Conservation (phyloP, 2,888 invertebrate genomes). For the Deilephila porcellus region DNA sequence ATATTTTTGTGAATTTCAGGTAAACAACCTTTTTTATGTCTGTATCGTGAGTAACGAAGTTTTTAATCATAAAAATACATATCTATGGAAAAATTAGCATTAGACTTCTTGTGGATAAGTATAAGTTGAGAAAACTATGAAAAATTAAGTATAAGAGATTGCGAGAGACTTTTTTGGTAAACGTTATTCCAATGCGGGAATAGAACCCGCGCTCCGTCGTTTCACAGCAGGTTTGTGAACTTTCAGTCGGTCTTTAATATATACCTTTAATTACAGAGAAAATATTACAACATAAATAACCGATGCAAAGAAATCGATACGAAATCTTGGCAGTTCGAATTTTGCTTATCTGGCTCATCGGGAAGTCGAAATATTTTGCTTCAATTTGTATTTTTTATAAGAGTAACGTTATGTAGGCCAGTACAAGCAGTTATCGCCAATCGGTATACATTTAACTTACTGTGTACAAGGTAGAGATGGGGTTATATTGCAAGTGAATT, state of each 20-base stretch:
- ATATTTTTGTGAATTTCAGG: not conserved
- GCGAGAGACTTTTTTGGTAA: too few relatives aligned
- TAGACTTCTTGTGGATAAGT: too few relatives aligned
- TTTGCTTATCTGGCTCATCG: not conserved
- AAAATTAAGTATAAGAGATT: too few relatives aligned
- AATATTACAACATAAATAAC: not conserved
- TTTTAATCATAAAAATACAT: not conserved
- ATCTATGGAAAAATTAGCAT: too few relatives aligned
- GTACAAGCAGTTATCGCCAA: not conserved
- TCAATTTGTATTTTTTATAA: not conserved
- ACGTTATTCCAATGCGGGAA: too few relatives aligned
- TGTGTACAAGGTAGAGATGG: not conserved
- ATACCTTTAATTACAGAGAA: not conserved
- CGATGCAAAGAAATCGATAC: not conserved
- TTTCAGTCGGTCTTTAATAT: too few relatives aligned
- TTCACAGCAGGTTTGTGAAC: too few relatives aligned
- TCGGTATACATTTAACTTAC: not conserved
- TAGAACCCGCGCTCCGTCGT: too few relatives aligned
- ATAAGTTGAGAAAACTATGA: too few relatives aligned
- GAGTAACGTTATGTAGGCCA: conserved; percentile 15
- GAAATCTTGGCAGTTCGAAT: not conserved
- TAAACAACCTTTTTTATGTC: not conserved
- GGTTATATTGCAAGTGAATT: not conserved
- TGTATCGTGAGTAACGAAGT: not conserved
- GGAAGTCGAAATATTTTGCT: not conserved